Base-by-base conservation (phyloP, 2,888 invertebrate species). In the Norana najaformis region DNA sequence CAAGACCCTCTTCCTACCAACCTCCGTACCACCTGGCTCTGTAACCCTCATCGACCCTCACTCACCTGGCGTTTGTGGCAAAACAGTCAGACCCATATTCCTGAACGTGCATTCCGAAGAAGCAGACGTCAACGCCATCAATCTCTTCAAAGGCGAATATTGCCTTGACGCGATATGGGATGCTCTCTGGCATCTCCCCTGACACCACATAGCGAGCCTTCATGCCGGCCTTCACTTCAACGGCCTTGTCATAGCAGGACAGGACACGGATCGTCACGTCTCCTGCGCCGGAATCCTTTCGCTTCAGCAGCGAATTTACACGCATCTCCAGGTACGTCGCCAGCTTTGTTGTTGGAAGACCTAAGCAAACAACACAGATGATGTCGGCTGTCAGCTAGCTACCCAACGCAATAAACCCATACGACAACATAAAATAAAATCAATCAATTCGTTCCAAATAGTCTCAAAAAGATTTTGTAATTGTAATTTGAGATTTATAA, bases 101-200 rank as follows among this genome's bases (percentile, higher is more conserved):
- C 96, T 99, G 99, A 37, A 99, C 99, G 95, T 99, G 99, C 98
- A 99, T 99, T 92, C 99, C 99, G 95, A 99, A 99, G 96, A 99
- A 99, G 95, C 99, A 99, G 23, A 99, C 98, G 95, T 99, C 99
- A 88, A 97, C 97, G 88, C 99, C 99, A 94, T 99, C 99, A 90
- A 99, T 97, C 94, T 99, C 99, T 95, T 99, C 99, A 95, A 99
- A 99, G 90, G 99, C 99, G 96, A 99, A 99, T 93, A 99, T 96
- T 30, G 99, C 99, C 96, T 99, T 99, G 92, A 99, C 98, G 93
- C 98, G 96, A 95, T 99, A 99, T 14, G 99, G 99, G 95, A 99
- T 99, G 94, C 97, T 97, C 18, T 97, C 96, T 91, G 97, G 96
- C 95, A 99, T 96, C 94, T 98, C 98, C 11, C 92, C 92, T 23